Conservation (phyloP, 1,140 invertebrate genomes). For the Lanistes nyassanus region DNA sequence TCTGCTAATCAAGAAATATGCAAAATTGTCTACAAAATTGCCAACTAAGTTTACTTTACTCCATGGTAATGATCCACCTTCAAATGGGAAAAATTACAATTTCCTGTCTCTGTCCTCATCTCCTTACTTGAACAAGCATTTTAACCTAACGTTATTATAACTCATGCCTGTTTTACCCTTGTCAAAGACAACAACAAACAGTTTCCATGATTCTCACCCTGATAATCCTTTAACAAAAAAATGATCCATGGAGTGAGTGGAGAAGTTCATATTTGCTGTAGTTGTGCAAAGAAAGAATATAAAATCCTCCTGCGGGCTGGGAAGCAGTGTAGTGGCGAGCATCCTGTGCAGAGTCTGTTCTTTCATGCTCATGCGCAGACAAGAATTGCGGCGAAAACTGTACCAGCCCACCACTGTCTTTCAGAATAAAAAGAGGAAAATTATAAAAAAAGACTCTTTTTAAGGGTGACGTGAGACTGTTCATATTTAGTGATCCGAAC, state of each 20-base stretch:
- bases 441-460: no score
- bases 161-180: no score
- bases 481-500: no score
- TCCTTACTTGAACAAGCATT: no score
- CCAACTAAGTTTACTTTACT: no score
- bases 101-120: no score
- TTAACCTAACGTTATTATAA: no score
- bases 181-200: not conserved
- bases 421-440: slow-evolving; percentile 25
- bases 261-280: slow-evolving; percentile 24
- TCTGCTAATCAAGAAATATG: no score
- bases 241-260: slow-evolving; percentile 46
- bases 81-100: no score
- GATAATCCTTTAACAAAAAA: slow-evolving; percentile 28
- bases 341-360: slow-evolving; percentile 42
- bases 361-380: slow-evolving; percentile 39
- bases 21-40: no score
- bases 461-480: no score
- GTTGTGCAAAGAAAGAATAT: slow-evolving; percentile 41
- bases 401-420: slow-evolving; percentile 56
- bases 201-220: slow-evolving; percentile 5
- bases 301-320: slow-evolving; percentile 31
- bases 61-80: no score
- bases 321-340: slow-evolving; percentile 23
- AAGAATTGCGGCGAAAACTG: slow-evolving; percentile 47